Evolutionary conservation across 2,113 vertebrate genomes (phyloP).

Genomic region (Chaenocephalus aceratus): DNA sequence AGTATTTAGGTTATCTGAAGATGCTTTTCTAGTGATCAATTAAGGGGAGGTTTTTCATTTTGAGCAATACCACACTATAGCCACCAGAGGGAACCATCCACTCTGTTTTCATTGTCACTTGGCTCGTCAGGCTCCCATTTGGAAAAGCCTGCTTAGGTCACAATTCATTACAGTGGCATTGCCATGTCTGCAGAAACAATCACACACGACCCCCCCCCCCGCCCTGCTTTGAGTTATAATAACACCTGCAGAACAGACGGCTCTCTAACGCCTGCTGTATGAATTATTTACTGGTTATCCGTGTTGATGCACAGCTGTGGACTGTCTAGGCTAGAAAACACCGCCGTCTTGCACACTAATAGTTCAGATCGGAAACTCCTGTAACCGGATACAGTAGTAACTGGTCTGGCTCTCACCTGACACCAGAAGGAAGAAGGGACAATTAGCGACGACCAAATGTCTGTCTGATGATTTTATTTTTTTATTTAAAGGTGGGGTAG

Average conservation of each 20-base stretch:
- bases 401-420: conserved; percentile 52
- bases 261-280: conserved; percentile 40
- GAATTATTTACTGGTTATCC: conserved; percentile 64
- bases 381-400: conserved; percentile 63
- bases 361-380: conserved; percentile 60
- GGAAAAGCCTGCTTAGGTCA: conserved; percentile 17
- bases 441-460: background rate
- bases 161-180: background rate
- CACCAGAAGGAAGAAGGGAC: conserved; percentile 43
- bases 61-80: conserved; percentile 2
- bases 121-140: background rate
- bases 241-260: background rate
- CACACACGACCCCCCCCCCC: background rate
- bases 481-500: background rate
- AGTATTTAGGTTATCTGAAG: background rate
- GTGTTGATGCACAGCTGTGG: conserved; percentile 28
- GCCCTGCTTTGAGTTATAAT: background rate
- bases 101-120: conserved; percentile 3
- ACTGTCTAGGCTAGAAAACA: conserved; percentile 40
- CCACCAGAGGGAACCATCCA: conserved; percentile 66
- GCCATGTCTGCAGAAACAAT: background rate
- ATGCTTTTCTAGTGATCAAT: background rate
- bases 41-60: background rate
- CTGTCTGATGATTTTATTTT: conserved; percentile 9
- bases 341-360: conserved; percentile 31